A percentile compares a stretch with the other conserved stretches of the same genome.
These are phyloP conservation scores for Esox lucius DNA, from an alignment of 2,797 vertebrate genomes.

Conservation along the genomic window DNA sequence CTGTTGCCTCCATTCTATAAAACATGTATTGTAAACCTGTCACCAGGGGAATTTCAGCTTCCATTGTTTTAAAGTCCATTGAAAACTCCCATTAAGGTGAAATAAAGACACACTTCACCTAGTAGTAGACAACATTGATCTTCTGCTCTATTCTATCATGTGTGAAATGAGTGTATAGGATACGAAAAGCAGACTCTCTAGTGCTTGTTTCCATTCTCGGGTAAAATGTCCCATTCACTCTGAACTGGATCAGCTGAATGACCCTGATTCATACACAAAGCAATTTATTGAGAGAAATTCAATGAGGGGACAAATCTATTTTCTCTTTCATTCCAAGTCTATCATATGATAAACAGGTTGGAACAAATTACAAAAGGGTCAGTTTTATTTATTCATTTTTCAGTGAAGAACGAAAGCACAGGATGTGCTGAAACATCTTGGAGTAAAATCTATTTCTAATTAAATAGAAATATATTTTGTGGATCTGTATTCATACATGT, in stretches of 20 bases:
- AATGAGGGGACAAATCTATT: not conserved
- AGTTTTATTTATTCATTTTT: not conserved
- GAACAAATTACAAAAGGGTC: too few relatives aligned
- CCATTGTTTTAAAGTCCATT: too few relatives aligned
- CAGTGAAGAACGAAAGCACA: not conserved
- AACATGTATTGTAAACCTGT: too few relatives aligned
- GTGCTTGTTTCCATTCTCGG: not conserved
- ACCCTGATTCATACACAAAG: constrained; percentile 1
- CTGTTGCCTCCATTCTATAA: too few relatives aligned
- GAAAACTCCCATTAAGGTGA: too few relatives aligned
- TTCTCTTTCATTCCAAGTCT: not conserved
- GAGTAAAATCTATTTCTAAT: too few relatives aligned
- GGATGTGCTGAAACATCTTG: not conserved
- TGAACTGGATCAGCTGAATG: constrained; percentile 26
- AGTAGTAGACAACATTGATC: not conserved
- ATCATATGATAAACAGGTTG: not conserved
- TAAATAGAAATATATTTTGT: not conserved
- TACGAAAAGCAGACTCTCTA: too few relatives aligned
- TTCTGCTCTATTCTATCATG: not conserved
- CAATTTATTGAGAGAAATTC: not conserved
- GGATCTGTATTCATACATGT: not conserved
- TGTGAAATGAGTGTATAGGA: not conserved
- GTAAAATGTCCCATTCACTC: not conserved
- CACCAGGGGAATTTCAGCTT: too few relatives aligned
- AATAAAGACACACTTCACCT: too few relatives aligned